Percentiles rank a stretch among this genome's conserved stretches.
These are phyloP conservation scores for Xestobium rufovillosum DNA, from an alignment of 2,888 invertebrate genomes.

Conservation along the genomic window DNA sequence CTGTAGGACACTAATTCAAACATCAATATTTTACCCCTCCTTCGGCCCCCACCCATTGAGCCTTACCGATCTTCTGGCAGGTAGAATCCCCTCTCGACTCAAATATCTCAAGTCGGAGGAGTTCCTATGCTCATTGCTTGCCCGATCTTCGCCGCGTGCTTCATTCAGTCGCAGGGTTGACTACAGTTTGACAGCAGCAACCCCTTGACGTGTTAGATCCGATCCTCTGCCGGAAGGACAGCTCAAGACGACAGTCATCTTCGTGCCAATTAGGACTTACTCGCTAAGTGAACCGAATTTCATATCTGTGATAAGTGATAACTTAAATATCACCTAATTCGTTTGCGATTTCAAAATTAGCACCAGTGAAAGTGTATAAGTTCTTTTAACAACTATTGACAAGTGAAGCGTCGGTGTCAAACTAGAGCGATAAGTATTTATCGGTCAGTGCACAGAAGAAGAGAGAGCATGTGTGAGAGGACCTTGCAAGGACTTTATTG, in stretches of 20 bases:
- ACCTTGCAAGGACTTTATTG: constrained; percentile 25
- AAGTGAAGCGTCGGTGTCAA: constrained; percentile 26
- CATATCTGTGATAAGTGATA: constrained; percentile 29
- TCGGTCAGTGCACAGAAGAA: too few species aligned
- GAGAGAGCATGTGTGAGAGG: too few species aligned
- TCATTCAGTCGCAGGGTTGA: too few species aligned
- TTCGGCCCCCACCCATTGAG: constrained; percentile 24
- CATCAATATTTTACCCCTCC: constrained; percentile 42
- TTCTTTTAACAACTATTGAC: constrained; percentile 29
- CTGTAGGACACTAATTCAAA: constrained; percentile 41
- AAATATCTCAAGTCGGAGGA: constrained; percentile 37
- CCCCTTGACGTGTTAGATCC: constrained; percentile 17
- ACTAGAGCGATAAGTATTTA: constrained; percentile 24
- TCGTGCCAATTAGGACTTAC: constrained; percentile 19
- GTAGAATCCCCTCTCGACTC: constrained; percentile 36
- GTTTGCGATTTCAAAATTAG: constrained; percentile 36
- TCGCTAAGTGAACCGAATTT: constrained; percentile 25
- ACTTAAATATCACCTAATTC: constrained; percentile 29
- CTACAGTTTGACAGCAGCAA: constrained; percentile 14
- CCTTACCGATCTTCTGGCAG: constrained; percentile 35
- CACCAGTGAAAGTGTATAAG: constrained; percentile 37
- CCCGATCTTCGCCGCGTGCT: constrained; percentile 30
- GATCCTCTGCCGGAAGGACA: constrained; percentile 11
- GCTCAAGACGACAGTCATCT: constrained; percentile 9
- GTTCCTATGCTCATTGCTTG: constrained; percentile 39